Evolutionary conservation across 2,888 invertebrate genomes (phyloP).

Genomic region (Meteorus colon): DNA sequence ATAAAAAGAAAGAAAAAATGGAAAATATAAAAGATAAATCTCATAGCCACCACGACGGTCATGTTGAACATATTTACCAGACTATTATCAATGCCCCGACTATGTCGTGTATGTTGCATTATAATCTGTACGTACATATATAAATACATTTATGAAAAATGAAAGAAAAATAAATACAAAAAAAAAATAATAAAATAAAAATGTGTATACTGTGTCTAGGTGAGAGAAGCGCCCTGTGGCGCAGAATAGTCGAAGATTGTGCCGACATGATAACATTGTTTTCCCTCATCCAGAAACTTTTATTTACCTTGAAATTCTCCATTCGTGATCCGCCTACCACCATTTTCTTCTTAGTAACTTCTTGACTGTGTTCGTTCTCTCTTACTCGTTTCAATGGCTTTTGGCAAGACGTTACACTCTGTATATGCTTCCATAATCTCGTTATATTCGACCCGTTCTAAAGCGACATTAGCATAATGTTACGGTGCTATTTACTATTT

Average conservation of each 20-base stretch:
- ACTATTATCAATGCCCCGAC: slow-evolving; percentile 25
- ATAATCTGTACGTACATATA: slow-evolving; percentile 16
- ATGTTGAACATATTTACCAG: slow-evolving; percentile 17
- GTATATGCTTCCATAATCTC: slow-evolving; percentile 7
- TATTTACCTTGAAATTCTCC: slow-evolving; percentile 49
- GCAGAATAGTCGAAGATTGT: slow-evolving; percentile 55
- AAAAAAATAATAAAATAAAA: neutral
- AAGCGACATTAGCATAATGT: slow-evolving; percentile 47
- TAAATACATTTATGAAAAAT: slow-evolving; percentile 25
- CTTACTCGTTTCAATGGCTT: slow-evolving; percentile 22
- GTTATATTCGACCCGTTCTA: slow-evolving; percentile 16
- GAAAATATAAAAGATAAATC: slow-evolving; percentile 16
- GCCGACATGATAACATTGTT: slow-evolving; percentile 65
- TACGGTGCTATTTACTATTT: slow-evolving; percentile 44
- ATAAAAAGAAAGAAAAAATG: neutral
- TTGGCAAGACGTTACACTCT: slow-evolving; percentile 24
- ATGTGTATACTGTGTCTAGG: slow-evolving; percentile 47
- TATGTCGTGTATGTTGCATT: slow-evolving; percentile 9
- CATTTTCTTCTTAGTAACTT: slow-evolving; percentile 23
- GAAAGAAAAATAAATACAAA: slow-evolving; percentile 16
- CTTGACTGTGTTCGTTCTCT: neutral
- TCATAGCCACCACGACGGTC: neutral
- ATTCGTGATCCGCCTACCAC: neutral
- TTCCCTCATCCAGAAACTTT: slow-evolving; percentile 59
- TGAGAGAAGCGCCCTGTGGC: slow-evolving; percentile 57